Conservation (phyloP, 37 sponge, comb jelly and placozoan species). For the Theonella swinhoei region DNA sequence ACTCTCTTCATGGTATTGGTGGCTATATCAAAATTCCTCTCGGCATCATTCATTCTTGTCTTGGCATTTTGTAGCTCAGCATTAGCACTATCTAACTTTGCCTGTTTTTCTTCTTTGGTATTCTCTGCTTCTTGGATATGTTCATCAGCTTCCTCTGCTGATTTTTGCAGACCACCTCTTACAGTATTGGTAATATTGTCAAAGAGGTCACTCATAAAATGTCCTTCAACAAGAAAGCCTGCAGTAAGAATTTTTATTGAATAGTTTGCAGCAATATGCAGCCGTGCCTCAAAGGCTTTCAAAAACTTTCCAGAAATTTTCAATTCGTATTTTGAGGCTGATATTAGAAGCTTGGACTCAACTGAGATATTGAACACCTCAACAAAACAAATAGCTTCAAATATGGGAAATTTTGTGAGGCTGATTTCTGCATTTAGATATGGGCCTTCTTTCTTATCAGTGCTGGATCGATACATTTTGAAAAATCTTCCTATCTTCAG, state of each 20-base stretch:
- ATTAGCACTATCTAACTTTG: no score
- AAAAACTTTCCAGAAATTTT: conserved; percentile 12
- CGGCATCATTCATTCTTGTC: no score
- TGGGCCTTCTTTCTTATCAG: conserved; percentile 10
- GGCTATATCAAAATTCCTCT: no score
- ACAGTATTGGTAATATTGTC: background rate
- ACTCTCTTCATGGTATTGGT: no score
- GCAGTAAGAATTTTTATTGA: conserved; percentile 5
- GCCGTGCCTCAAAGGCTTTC: conserved; percentile 8
- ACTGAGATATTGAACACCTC: conserved; percentile 2
- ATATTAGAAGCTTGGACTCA: conserved; percentile 6
- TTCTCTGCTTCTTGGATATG: conserved; percentile 1
- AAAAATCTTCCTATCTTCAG: conserved; percentile 11
- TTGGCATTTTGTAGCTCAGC: background rate
- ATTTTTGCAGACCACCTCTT: background rate
- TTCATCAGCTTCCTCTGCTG: conserved; percentile 1
- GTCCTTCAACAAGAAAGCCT: conserved; percentile 2
- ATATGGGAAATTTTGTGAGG: background rate
- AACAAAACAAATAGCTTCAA: conserved; percentile 16
- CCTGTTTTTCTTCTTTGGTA: background rate
- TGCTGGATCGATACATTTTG: conserved; percentile 19
- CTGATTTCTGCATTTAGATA: conserved; percentile 1
- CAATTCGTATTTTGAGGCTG: background rate
- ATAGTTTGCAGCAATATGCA: background rate
- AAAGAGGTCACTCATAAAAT: background rate